Conservation (phyloP, 1,140 invertebrate species). For the Theocolax elegans region DNA sequence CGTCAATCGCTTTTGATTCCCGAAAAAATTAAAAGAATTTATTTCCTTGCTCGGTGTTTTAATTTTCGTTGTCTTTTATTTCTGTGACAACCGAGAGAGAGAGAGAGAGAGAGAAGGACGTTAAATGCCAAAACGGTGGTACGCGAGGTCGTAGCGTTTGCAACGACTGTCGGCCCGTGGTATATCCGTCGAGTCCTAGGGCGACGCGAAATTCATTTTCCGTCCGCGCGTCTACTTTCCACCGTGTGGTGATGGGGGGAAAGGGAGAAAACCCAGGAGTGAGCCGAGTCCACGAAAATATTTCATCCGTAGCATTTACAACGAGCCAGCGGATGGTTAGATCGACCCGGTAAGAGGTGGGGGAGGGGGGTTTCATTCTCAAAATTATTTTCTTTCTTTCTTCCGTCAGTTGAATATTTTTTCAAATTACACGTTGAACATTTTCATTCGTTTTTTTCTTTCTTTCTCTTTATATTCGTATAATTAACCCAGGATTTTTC, state of each 20-base stretch:
- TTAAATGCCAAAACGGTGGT: not conserved
- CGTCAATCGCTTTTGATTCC: not conserved
- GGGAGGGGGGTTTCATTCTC: not conserved
- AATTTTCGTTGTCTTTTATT: conserved; percentile 13
- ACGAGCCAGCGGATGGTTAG: not conserved
- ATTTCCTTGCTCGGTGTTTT: not conserved
- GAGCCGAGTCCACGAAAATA: conserved; percentile 1
- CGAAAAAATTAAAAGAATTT: not conserved
- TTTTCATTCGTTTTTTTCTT: too few species aligned
- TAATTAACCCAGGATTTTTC: too few species aligned
- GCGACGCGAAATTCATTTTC: conserved; percentile 15
- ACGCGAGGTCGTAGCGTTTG: not conserved
- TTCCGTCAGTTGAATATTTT: not conserved
- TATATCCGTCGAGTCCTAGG: not conserved
- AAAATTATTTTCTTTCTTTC: not conserved
- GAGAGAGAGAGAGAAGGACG: too few species aligned
- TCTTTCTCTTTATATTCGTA: too few species aligned
- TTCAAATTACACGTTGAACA: conserved; percentile 26
- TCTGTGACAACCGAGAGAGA: too few species aligned
- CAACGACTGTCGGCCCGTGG: not conserved
- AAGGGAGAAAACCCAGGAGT: not conserved
- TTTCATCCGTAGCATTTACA: not conserved
- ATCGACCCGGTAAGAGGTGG: too few species aligned
- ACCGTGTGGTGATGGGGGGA: too few species aligned
- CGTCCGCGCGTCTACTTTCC: not conserved